phyloP scores from a whole-genome alignment of 1,140 invertebrate genomes.

The Aphidius gifuensis region DNA sequence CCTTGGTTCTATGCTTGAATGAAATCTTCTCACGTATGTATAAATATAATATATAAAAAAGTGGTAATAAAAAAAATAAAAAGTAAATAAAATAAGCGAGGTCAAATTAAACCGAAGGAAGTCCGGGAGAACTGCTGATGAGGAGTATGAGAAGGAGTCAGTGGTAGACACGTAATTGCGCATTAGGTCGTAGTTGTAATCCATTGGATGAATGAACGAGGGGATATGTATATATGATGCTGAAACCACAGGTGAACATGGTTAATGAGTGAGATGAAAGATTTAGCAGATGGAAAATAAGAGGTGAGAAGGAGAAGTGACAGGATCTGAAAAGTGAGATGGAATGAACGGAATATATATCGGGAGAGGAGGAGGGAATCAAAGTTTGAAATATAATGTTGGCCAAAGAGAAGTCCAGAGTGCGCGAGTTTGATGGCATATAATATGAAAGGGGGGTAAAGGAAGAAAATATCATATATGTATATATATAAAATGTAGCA shows the following conservation, averaged over 20 bases:
- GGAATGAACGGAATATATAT: too few species aligned
- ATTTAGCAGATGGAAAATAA: neutral
- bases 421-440: too few species aligned
- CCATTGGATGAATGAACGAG: slow-evolving; percentile 42
- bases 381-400: too few species aligned
- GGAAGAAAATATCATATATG: neutral
- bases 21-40: slow-evolving; percentile 20
- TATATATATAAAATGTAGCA: neutral
- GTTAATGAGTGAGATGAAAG: slow-evolving; percentile 5
- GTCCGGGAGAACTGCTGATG: neutral
- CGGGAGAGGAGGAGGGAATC: neutral
- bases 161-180: slow-evolving; percentile 35
- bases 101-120: neutral
- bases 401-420: too few species aligned
- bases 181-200: slow-evolving; percentile 39
- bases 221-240: slow-evolving; percentile 15
- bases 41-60: neutral
- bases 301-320: neutral
- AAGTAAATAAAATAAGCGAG: too few species aligned
- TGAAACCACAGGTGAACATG: slow-evolving; percentile 4
- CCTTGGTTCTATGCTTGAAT: slow-evolving; percentile 17
- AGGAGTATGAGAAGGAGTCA: neutral
- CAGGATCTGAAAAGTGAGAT: neutral
- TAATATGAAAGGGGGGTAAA: neutral
- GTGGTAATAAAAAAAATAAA: too few species aligned